Conservation (phyloP, 2,888 invertebrate species). For the Invenusta paracnida region DNA sequence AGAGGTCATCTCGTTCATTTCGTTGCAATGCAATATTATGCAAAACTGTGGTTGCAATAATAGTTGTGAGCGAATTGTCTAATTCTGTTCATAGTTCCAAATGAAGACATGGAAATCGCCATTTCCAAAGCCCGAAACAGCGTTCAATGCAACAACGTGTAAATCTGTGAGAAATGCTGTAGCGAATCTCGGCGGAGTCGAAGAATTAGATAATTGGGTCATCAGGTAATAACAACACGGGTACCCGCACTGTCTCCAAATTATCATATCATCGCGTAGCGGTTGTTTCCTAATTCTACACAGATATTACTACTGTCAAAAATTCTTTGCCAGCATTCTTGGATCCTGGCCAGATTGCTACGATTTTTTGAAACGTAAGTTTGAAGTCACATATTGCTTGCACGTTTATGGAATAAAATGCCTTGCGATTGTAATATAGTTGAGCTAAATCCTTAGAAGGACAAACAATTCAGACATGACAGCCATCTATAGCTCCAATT, state of each 20-base stretch:
- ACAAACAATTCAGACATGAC: not conserved
- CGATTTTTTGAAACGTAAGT: not conserved
- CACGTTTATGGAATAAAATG: slow-evolving; percentile 7
- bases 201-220: not conserved
- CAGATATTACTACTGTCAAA: not conserved
- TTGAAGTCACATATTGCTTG: not conserved
- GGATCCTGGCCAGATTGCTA: not conserved
- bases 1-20: not conserved
- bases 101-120: not conserved
- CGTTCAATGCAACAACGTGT: not conserved
- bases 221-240: not conserved
- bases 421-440: slow-evolving; percentile 9
- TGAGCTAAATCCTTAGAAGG: not conserved
- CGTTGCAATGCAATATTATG: not conserved
- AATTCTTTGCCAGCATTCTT: not conserved
- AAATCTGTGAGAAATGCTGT: no score
- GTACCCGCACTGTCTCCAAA: not conserved
- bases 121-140: not conserved
- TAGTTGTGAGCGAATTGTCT: not conserved
- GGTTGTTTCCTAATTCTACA: not conserved
- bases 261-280: not conserved
- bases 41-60: not conserved
- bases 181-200: no score
- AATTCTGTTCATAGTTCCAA: not conserved
- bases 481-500: not conserved